Percentiles rank a stretch among this genome's conserved stretches.
phyloP scores from a whole-genome alignment of 2,888 invertebrate genomes.

The Petrophora chlorosata region DNA sequence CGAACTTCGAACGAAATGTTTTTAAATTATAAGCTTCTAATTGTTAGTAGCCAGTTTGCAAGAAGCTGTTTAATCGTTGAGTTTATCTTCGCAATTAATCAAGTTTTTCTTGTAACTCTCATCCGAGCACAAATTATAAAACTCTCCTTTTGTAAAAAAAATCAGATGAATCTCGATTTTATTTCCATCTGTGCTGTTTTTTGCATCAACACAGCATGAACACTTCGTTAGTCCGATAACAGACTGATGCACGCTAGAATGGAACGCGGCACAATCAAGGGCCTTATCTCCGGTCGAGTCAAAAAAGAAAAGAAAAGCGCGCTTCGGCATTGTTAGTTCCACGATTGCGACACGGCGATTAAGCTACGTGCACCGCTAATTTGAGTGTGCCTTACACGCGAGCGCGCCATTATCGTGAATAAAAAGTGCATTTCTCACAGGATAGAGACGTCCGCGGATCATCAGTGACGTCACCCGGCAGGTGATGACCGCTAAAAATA shows the following conservation, averaged over 20 bases:
- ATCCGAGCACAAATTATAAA: slow-evolving; percentile 4
- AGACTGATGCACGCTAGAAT: slow-evolving; percentile 59
- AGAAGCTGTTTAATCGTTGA: slow-evolving; percentile 21
- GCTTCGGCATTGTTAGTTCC: slow-evolving; percentile 62
- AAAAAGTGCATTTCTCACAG: slow-evolving; percentile 50
- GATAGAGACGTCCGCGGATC: slow-evolving; percentile 54
- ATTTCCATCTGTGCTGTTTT: slow-evolving; percentile 12
- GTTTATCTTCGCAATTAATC: slow-evolving; percentile 30
- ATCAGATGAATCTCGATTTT: slow-evolving; percentile 1
- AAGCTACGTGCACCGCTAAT: slow-evolving; percentile 62
- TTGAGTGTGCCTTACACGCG: slow-evolving; percentile 63
- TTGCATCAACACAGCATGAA: slow-evolving; percentile 26
- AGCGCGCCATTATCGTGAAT: slow-evolving; percentile 59
- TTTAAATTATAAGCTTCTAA: slow-evolving; percentile 22
- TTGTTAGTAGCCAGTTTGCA: slow-evolving; percentile 18
- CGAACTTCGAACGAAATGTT: slow-evolving; percentile 30
- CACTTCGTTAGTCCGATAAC: slow-evolving; percentile 45
- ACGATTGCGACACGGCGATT: slow-evolving; percentile 68
- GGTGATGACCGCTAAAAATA: slow-evolving; percentile 62
- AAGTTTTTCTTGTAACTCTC: slow-evolving; percentile 28
- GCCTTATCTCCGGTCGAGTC: slow-evolving; percentile 54
- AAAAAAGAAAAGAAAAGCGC: slow-evolving; percentile 53
- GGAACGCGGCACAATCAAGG: slow-evolving; percentile 55
- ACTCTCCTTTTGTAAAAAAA: background rate
- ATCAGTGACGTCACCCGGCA: slow-evolving; percentile 31